Conservation (phyloP, 2,113 vertebrate genomes). For the Odobenus rosmarus region DNA sequence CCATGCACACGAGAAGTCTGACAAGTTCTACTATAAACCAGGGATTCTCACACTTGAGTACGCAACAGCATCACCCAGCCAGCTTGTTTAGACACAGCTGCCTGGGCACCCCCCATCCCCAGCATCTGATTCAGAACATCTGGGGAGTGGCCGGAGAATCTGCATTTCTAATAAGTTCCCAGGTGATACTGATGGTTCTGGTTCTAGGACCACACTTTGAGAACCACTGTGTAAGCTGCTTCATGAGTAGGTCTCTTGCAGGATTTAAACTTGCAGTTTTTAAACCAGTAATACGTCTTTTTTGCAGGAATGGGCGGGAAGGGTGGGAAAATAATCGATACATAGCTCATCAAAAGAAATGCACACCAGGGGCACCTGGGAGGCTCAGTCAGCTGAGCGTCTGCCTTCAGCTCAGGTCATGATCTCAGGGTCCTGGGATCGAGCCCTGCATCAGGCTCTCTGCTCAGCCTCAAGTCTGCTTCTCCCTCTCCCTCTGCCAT, state of each 20-base stretch:
- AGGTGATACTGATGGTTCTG: background rate
- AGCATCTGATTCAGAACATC: background rate
- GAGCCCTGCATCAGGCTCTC: no score
- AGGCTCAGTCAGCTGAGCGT: no score
- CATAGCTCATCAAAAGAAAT: background rate
- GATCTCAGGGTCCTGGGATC: no score
- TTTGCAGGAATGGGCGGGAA: background rate
- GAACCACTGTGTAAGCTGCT: background rate
- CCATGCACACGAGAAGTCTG: background rate
- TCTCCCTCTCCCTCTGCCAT: no score
- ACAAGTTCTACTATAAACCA: conserved; percentile 1
- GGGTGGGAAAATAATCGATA: background rate
- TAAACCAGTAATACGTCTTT: background rate
- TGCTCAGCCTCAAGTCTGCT: no score
- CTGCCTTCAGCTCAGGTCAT: no score
- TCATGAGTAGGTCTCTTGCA: background rate
- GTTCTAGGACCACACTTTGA: background rate
- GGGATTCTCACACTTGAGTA: background rate
- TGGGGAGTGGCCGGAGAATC: background rate
- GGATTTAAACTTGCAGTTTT: background rate
- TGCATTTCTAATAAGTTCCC: background rate
- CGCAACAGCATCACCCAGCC: background rate
- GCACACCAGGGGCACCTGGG: background rate
- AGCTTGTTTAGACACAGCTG: conserved; percentile 28
- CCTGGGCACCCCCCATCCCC: no score